Percentiles rank a stretch among this genome's conserved stretches.
phyloP scores from a whole-genome alignment of 1,140 invertebrate genomes.

The Drosophila simulans region DNA sequence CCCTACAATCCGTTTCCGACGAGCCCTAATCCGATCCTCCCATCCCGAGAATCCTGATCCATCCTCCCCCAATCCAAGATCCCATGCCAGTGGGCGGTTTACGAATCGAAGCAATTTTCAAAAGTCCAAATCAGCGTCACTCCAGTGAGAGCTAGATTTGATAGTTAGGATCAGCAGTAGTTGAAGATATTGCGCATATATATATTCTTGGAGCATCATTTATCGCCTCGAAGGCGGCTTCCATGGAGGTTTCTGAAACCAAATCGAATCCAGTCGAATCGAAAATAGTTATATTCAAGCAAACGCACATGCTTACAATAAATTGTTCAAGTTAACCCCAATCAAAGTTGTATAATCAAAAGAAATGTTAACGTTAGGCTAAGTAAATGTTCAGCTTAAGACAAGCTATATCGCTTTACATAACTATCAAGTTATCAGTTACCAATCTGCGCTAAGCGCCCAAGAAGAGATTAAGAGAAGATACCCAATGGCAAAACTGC shows the following conservation, averaged over 20 bases:
- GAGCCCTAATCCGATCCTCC: conserved; percentile 71
- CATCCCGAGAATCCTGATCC: conserved; percentile 26
- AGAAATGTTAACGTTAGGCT: conserved; percentile 70
- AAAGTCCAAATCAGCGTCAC: conserved; percentile 58
- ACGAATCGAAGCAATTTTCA: conserved; percentile 71
- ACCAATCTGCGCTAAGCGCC: conserved; percentile 22
- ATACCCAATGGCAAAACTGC: neutral
- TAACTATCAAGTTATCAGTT: conserved; percentile 17
- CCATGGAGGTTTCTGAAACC: conserved; percentile 70
- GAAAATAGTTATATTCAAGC: conserved; percentile 22
- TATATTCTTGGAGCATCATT: conserved; percentile 69
- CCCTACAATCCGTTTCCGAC: conserved; percentile 78
- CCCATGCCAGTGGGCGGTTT: conserved; percentile 67
- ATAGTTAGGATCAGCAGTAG: conserved; percentile 30
- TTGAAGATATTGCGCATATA: conserved; percentile 29
- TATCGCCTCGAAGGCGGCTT: conserved; percentile 55
- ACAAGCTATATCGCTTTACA: conserved; percentile 7
- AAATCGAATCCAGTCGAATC: conserved; percentile 16
- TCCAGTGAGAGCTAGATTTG: conserved; percentile 34
- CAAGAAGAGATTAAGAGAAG: neutral
- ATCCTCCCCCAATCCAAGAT: conserved; percentile 22
- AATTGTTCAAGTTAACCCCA: conserved; percentile 28
- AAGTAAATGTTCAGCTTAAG: conserved; percentile 30
- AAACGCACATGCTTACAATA: conserved; percentile 53
- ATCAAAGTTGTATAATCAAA: conserved; percentile 56